Evolutionary conservation across 2,888 invertebrate species (phyloP), one percentile per base, ranked within the genome.

Genomic region (Plebejus argus): DNA sequence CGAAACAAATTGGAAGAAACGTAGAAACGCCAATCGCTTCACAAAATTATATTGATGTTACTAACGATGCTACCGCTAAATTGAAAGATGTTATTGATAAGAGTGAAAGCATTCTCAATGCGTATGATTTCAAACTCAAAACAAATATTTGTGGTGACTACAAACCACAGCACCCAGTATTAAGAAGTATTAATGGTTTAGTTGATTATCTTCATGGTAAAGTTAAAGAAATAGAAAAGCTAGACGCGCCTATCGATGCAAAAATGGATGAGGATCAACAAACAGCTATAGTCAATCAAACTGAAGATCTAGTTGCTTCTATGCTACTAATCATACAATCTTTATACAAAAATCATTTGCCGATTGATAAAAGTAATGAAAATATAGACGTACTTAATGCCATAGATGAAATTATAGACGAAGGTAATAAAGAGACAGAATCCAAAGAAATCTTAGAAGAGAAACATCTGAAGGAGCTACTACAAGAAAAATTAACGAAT

Each of bases 381-480:
- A 88, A 84, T 75, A 81, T 84, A 10, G 91, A 93, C 78, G 86
- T 93, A 7, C 82, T 91, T 7, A 86, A 87, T 71, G 90, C 91
- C 35, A 90, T 91, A 53, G 89, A 91, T 77, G 90, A 90, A 82
- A 87, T 91, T 8, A 89, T 91, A 79, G 88, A 91, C 15, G 88
- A 86, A 61, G 86, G 86, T 23, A 86, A 86, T 3, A 82, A 84
- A 45, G 86, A 89, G 49, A 90, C 92, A 71, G 90, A 91, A 79
- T 89, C 94, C 1, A 95, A 95, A 66, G 95, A 95, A 75, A 90
- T 94, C 66, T 84, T 95, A 15, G 91, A 95, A 86, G 95, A 96
- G 28, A 95, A 95, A 83, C 96, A 96, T 89, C 92, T 98, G 74
- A 97, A 96, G 83, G 94, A 95, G 78, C 94, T 95, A 82, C 89